phyloP scores from a whole-genome alignment of 2,113 vertebrate species.

The Spilogale gracilis region DNA sequence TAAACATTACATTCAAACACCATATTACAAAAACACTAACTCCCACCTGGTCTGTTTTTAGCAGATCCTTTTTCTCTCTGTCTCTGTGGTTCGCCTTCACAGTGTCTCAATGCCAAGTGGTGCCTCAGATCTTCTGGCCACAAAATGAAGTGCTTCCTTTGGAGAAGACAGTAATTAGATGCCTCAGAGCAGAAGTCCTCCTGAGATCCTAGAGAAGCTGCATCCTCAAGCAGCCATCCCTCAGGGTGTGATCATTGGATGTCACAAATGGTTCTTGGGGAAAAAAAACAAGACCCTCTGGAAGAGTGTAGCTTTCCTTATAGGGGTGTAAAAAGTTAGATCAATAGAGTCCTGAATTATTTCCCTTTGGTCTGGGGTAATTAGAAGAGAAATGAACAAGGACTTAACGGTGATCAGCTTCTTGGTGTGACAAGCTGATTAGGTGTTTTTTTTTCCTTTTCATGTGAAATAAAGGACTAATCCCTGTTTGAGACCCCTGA shows the following conservation, averaged over 20 bases:
- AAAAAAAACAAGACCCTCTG: background rate
- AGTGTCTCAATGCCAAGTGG: background rate
- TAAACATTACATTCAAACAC: background rate
- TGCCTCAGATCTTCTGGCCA: background rate
- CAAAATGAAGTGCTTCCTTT: background rate
- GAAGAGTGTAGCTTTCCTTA: background rate
- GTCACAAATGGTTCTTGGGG: background rate
- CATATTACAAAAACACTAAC: background rate
- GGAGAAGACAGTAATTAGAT: background rate
- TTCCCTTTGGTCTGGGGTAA: background rate
- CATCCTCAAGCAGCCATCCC: background rate
- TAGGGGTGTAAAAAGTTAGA: background rate
- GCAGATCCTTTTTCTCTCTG: background rate
- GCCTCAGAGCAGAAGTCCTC: background rate
- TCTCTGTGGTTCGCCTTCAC: background rate
- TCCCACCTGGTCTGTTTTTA: background rate
- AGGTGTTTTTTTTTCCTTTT: background rate
- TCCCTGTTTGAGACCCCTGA: background rate
- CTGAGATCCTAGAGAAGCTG: background rate
- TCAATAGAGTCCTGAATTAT: background rate
- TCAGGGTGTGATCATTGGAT: background rate
- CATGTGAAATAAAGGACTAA: constrained; percentile 13
- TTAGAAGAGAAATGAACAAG: background rate
- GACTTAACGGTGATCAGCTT: background rate
- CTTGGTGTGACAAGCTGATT: background rate